Percentiles rank a stretch among this genome's conserved stretches.
Conservation (phyloP, 2,888 invertebrate species). For the Germaria angustata region DNA sequence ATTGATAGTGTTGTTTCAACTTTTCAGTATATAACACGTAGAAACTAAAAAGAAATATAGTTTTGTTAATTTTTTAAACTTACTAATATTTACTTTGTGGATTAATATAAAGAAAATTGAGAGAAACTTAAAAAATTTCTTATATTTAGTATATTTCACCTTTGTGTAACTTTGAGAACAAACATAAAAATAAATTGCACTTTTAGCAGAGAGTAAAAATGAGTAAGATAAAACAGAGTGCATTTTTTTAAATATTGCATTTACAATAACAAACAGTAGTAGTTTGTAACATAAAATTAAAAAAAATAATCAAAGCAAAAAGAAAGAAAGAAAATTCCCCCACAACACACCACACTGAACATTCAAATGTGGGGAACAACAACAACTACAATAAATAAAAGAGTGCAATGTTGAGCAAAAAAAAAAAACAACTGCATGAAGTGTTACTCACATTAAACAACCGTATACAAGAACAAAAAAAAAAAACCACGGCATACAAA, state of each 20-base stretch:
- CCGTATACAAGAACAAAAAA: slow-evolving; percentile 3
- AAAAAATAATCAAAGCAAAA: not conserved
- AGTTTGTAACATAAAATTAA: not conserved
- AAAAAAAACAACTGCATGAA: slow-evolving; percentile 31
- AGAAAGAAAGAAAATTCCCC: not conserved
- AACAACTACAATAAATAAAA: not conserved
- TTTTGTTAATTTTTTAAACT: not conserved
- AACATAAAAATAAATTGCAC: slow-evolving; percentile 41
- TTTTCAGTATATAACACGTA: not conserved
- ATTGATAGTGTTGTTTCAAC: not conserved
- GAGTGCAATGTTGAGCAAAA: slow-evolving; percentile 36
- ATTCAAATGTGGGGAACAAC: not conserved
- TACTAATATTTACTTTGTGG: too few species aligned
- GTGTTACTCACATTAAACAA: slow-evolving; percentile 48
- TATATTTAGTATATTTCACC: slow-evolving; percentile 51
- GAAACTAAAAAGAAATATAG: not conserved
- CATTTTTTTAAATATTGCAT: slow-evolving; percentile 9
- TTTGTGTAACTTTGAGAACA: slow-evolving; percentile 57
- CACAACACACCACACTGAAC: not conserved
- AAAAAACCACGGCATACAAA: slow-evolving; percentile 22
- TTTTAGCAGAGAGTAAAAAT: not conserved
- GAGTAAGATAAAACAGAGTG: not conserved
- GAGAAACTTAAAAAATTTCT: not conserved
- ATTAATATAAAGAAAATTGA: not conserved
- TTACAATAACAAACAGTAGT: slow-evolving; percentile 4